Evolutionary conservation across 2,888 invertebrate species (phyloP).

Genomic region (Dolichopus griseipennis): DNA sequence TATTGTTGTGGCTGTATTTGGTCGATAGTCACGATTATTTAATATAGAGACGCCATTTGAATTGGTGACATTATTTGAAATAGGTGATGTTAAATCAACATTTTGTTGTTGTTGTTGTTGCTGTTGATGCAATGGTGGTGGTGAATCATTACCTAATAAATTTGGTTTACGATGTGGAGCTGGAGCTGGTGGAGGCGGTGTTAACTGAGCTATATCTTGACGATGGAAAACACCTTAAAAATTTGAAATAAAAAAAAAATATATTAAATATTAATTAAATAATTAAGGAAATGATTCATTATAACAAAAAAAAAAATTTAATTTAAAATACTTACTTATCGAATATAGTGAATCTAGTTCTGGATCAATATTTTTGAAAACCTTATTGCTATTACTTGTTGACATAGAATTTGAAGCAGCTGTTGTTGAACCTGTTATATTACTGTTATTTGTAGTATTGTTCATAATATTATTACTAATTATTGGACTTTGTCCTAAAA

Average conservation of each 20-base stretch:
- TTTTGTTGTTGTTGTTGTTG: background rate
- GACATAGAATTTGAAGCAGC: background rate
- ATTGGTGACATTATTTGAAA: constrained; percentile 16
- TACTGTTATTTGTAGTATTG: background rate
- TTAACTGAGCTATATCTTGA: constrained; percentile 45
- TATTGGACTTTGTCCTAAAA: constrained; percentile 37
- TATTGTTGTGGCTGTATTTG: constrained; percentile 18
- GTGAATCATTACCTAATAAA: constrained; percentile 26
- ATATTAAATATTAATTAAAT: background rate
- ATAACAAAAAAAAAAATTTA: background rate
- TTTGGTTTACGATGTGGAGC: constrained; percentile 58
- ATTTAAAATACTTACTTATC: constrained; percentile 46
- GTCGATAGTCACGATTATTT: constrained; percentile 18
- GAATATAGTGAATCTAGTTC: constrained; percentile 70
- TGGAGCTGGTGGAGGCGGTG: constrained; percentile 67
- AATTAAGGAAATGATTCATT: background rate
- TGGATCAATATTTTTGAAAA: constrained; percentile 44
- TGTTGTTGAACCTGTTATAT: background rate
- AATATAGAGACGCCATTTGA: constrained; percentile 11
- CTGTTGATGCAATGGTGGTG: constrained; percentile 24
- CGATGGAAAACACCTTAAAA: constrained; percentile 38
- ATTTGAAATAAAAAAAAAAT: background rate
- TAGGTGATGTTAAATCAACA: constrained; percentile 18
- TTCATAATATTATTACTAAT: constrained; percentile 29
- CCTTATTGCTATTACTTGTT: constrained; percentile 30